Evolutionary conservation across 2,113 vertebrate species (phyloP).

Genomic region (Amblyornis subalaris): DNA sequence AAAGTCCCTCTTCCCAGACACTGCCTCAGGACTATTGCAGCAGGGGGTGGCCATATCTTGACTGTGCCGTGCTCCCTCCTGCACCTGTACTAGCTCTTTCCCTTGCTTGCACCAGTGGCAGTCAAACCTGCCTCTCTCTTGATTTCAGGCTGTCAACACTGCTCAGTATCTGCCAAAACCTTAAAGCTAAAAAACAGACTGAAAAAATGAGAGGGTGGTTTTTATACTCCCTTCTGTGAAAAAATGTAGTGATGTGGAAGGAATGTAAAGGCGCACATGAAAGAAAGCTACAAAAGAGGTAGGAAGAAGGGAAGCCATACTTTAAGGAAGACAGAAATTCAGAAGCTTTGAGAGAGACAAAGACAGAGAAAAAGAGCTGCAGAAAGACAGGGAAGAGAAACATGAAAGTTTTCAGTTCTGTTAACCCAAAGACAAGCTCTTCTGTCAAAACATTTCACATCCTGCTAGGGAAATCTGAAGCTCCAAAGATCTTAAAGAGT

Average conservation of each 20-base stretch:
- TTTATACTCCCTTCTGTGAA: neutral
- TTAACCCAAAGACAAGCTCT: neutral
- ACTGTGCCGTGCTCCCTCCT: fast-evolving
- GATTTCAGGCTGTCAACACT: neutral
- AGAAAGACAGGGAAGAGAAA: neutral
- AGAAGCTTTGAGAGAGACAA: neutral
- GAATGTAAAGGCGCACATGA: neutral
- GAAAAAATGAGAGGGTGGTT: neutral
- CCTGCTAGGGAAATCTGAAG: neutral
- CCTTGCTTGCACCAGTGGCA: neutral
- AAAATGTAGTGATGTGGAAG: neutral
- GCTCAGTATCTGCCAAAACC: neutral
- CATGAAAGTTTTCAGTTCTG: neutral
- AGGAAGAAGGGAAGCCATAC: neutral
- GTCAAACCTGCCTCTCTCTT: neutral
- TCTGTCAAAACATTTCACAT: neutral
- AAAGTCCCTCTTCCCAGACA: neutral
- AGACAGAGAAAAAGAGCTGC: neutral
- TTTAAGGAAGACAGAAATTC: neutral
- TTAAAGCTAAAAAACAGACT: neutral
- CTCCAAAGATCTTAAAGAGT: neutral
- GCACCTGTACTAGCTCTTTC: neutral
- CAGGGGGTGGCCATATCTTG: fast-evolving
- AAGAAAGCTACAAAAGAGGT: neutral
- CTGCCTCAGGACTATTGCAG: neutral